phyloP scores from a whole-genome alignment of 2,888 invertebrate species.

The Oeneis ivallda region DNA sequence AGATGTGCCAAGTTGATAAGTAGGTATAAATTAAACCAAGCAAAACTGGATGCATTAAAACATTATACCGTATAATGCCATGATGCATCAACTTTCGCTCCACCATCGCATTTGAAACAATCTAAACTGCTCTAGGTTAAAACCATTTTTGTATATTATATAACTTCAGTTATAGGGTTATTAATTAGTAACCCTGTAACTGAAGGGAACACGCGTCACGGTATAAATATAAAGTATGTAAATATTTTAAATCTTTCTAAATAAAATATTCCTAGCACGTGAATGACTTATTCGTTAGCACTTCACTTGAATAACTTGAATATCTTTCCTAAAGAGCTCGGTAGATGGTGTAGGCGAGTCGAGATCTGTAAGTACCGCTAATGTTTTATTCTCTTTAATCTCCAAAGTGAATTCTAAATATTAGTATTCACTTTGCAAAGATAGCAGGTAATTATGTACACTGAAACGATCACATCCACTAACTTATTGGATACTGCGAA shows the following conservation, averaged over 20 bases:
- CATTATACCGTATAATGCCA: no score
- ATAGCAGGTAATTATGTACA: slow-evolving; percentile 44
- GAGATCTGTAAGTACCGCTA: slow-evolving; percentile 35
- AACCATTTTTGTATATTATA: no score
- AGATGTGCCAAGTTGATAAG: no score
- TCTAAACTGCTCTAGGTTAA: no score
- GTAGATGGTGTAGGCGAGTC: neutral
- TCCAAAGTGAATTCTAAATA: slow-evolving; percentile 52
- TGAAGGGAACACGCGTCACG: neutral
- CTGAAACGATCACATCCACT: slow-evolving; percentile 41
- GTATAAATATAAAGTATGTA: neutral
- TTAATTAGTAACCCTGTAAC: no score
- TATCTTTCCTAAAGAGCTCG: slow-evolving; percentile 46
- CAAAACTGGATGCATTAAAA: no score
- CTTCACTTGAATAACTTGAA: slow-evolving; percentile 49
- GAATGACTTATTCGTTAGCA: slow-evolving; percentile 44
- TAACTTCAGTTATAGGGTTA: no score
- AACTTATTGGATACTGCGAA: slow-evolving; percentile 12
- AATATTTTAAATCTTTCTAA: slow-evolving; percentile 1
- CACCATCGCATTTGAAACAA: no score
- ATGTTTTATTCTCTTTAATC: slow-evolving; percentile 59
- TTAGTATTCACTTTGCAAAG: slow-evolving; percentile 50
- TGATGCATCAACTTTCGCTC: no score
- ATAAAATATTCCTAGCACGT: slow-evolving; percentile 49
- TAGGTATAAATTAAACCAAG: no score